Evolutionary conservation across 2,113 vertebrate genomes (phyloP).

Genomic region (Candoia aspera): DNA sequence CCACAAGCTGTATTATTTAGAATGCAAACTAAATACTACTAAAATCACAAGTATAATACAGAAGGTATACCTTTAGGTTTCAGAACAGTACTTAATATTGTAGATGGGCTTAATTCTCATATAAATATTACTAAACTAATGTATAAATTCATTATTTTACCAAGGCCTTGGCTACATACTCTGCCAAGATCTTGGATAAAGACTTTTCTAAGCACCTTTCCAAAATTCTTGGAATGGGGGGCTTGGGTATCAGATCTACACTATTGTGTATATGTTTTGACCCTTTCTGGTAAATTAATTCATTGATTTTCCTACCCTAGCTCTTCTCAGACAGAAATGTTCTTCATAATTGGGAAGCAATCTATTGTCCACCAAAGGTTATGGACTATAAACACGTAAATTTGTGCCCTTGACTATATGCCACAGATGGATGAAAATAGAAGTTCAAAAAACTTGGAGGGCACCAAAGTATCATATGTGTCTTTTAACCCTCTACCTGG

Average conservation of each 20-base stretch:
- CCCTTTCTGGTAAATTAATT: background rate
- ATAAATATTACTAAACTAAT: too few relatives aligned
- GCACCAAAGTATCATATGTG: background rate
- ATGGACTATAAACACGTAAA: background rate
- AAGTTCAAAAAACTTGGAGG: background rate
- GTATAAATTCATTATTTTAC: too few relatives aligned
- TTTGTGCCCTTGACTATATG: background rate
- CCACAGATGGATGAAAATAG: background rate
- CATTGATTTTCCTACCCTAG: background rate
- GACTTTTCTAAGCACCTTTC: background rate
- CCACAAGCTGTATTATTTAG: background rate
- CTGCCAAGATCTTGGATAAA: background rate
- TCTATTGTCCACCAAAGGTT: background rate
- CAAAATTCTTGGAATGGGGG: background rate
- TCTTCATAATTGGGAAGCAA: too few relatives aligned
- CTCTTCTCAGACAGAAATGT: background rate
- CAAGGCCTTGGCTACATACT: too few relatives aligned
- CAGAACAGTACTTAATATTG: too few relatives aligned
- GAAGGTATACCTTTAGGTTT: background rate
- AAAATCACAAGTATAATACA: too few relatives aligned
- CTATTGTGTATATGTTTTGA: background rate
- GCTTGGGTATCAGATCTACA: background rate
- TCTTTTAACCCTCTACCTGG: background rate
- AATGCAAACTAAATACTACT: background rate
- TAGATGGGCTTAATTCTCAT: too few relatives aligned